Percentiles rank a stretch among this genome's conserved stretches.
These are phyloP conservation scores for Stegophylla sp. DNA, from an alignment of 2,888 invertebrate species.

Conservation along the genomic window DNA sequence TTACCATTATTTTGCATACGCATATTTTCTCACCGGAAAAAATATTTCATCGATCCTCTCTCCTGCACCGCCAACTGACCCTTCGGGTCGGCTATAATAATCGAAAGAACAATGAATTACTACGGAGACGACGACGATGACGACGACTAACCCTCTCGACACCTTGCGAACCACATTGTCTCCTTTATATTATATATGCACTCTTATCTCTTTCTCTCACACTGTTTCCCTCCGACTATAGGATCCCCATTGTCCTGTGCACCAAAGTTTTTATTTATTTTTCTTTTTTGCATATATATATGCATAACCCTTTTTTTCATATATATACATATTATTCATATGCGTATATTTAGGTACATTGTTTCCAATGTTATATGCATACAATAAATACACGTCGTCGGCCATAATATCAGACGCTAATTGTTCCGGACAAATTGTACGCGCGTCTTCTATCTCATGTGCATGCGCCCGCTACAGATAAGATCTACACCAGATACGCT, in stretches of 20 bases:
- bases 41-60: slow-evolving; percentile 51
- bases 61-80: slow-evolving; percentile 34
- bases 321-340: background rate
- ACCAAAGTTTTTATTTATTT: slow-evolving; percentile 19
- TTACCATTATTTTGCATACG: slow-evolving; percentile 55
- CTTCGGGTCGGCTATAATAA: slow-evolving; percentile 52
- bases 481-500: slow-evolving; percentile 25
- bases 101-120: slow-evolving; percentile 52
- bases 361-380: slow-evolving; percentile 50
- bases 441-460: background rate
- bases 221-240: background rate
- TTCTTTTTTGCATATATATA: slow-evolving; percentile 25
- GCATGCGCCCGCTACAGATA: slow-evolving; percentile 1
- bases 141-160: slow-evolving; percentile 46
- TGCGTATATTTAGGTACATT: slow-evolving; percentile 27
- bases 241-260: slow-evolving; percentile 36
- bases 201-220: background rate
- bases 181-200: background rate
- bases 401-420: slow-evolving; percentile 59
- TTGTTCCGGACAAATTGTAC: slow-evolving; percentile 57
- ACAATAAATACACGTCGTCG: slow-evolving; percentile 56
- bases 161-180: slow-evolving; percentile 55
- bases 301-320: slow-evolving; percentile 30
- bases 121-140: background rate
- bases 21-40: slow-evolving; percentile 45